These are phyloP conservation scores for Apotomis betuletana DNA, from an alignment of 2,888 invertebrate species.

Conservation along the genomic window DNA sequence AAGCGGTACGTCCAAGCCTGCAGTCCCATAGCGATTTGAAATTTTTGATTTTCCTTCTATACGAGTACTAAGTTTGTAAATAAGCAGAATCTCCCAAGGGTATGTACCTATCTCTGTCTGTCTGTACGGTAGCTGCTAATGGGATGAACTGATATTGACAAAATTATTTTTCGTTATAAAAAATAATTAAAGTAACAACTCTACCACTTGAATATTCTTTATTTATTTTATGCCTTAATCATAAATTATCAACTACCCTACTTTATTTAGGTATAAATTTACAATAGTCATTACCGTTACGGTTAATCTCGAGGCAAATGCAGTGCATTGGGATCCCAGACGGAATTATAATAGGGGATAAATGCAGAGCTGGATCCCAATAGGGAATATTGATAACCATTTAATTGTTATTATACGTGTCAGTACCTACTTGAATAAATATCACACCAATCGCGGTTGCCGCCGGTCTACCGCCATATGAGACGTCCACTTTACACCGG, in stretches of 20 bases:
- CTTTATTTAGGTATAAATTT: slow-evolving; percentile 37
- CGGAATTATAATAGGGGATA: neutral
- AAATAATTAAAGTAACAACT: too few species aligned
- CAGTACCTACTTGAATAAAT: neutral
- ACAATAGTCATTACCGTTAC: slow-evolving; percentile 18
- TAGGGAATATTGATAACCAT: slow-evolving; percentile 10
- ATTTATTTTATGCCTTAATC: slow-evolving; percentile 18
- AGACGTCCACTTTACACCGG: too few species aligned
- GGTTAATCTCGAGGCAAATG: slow-evolving; percentile 33
- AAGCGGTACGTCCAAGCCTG: too few species aligned
- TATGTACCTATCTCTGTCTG: too few species aligned
- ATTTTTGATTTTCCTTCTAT: too few species aligned
- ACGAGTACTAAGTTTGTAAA: too few species aligned
- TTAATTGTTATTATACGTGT: slow-evolving; percentile 3
- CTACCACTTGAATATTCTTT: neutral
- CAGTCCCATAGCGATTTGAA: too few species aligned
- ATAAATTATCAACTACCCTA: slow-evolving; percentile 11
- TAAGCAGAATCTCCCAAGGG: too few species aligned
- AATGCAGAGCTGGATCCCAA: slow-evolving; percentile 10
- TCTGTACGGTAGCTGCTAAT: too few species aligned
- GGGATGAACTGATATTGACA: too few species aligned
- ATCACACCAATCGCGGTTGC: neutral
- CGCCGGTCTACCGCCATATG: neutral
- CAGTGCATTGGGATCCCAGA: neutral
- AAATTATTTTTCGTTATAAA: too few species aligned